A percentile compares a stretch with the other conserved stretches of the same genome.
Evolutionary conservation across 2,113 vertebrate species (phyloP).

Genomic region (Acanthochromis polyacanthus): DNA sequence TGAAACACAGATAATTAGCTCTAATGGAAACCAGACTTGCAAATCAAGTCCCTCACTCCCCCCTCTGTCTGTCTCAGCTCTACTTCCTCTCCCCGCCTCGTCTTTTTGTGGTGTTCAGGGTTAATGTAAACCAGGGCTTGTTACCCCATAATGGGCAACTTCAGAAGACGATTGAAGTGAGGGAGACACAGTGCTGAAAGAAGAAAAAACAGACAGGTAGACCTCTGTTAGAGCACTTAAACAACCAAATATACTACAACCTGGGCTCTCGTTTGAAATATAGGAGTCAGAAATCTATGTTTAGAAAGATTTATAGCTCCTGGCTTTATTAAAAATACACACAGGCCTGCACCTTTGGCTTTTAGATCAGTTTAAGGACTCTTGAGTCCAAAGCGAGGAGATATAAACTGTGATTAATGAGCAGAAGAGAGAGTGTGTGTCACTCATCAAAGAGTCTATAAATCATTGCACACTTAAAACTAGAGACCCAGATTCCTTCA

Average conservation of each 20-base stretch:
- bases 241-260: slow-evolving; percentile 10
- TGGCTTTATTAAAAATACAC: slow-evolving; percentile 46
- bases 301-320: slow-evolving; percentile 46
- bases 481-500: slow-evolving; percentile 75
- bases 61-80: slow-evolving; percentile 25
- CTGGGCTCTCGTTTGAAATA: not conserved
- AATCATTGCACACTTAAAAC: slow-evolving; percentile 75
- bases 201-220: slow-evolving; percentile 47
- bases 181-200: slow-evolving; percentile 41
- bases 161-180: slow-evolving; percentile 58
- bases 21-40: slow-evolving; percentile 96
- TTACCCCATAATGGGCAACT: slow-evolving; percentile 67
- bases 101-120: slow-evolving; percentile 74
- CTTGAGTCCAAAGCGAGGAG: slow-evolving; percentile 13
- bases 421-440: slow-evolving; percentile 57
- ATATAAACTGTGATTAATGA: slow-evolving; percentile 72
- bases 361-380: slow-evolving; percentile 34
- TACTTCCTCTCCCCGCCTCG: slow-evolving; percentile 52
- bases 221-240: slow-evolving; percentile 26
- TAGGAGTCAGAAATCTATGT: slow-evolving; percentile 30
- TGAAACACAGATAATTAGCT: slow-evolving; percentile 99
- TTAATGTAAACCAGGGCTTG: slow-evolving; percentile 82
- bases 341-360: slow-evolving; percentile 60
- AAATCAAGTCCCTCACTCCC: slow-evolving; percentile 75
- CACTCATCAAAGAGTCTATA: slow-evolving; percentile 74